phyloP scores from a whole-genome alignment of 37 sponge, comb jelly and placozoan genomes.

The Theonella swinhoei region DNA sequence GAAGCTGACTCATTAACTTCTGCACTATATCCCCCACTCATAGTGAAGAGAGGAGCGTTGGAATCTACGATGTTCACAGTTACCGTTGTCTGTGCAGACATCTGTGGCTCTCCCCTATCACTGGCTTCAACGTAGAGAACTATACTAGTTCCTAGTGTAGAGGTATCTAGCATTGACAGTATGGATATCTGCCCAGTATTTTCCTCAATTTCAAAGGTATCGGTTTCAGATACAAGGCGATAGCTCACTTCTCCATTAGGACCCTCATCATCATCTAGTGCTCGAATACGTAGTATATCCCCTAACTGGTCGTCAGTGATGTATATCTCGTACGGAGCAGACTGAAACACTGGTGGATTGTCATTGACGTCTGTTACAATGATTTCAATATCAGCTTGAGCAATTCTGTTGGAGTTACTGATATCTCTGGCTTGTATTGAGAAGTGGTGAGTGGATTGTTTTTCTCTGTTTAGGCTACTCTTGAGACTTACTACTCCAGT shows the following conservation, averaged over 20 bases:
- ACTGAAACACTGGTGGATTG: constrained; percentile 51
- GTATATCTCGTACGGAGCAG: constrained; percentile 1
- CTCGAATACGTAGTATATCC: constrained; percentile 23
- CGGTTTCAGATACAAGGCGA: constrained; percentile 19
- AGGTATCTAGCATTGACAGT: neutral
- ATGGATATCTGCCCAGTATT: constrained; percentile 52
- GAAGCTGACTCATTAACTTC: constrained; percentile 28
- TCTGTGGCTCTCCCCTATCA: constrained; percentile 57
- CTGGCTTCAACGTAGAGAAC: constrained; percentile 32
- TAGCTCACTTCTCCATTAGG: constrained; percentile 34
- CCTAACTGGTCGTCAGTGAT: neutral
- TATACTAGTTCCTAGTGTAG: constrained; percentile 16
- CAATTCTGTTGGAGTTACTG: constrained; percentile 13
- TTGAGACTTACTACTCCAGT: constrained; percentile 20
- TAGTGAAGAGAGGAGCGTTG: constrained; percentile 60
- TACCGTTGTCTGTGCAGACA: constrained; percentile 19
- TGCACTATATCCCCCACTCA: constrained; percentile 32
- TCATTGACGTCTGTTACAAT: constrained; percentile 64
- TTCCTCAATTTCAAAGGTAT: constrained; percentile 37
- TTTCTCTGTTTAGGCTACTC: constrained; percentile 52
- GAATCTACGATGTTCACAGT: constrained; percentile 56
- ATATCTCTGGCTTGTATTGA: constrained; percentile 55
- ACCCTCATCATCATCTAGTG: constrained; percentile 53
- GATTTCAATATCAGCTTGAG: constrained; percentile 37
- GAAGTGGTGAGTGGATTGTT: constrained; percentile 9